Conservation (phyloP, 2,888 invertebrate genomes). For the Macrophya alboannulata region DNA sequence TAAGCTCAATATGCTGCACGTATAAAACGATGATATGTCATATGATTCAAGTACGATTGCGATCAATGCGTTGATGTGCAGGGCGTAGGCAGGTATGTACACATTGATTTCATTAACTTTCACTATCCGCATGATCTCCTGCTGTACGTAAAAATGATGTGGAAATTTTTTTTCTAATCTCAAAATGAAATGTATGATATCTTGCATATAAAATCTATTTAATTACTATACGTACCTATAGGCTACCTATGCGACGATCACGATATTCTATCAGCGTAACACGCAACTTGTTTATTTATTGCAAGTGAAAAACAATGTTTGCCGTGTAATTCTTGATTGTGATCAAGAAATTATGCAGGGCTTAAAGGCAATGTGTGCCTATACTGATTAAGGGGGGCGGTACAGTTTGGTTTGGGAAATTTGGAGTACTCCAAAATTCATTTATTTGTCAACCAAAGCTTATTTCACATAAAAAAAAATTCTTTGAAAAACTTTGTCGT, state of each 20-base stretch:
- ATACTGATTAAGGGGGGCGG: no score
- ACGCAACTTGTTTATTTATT: background rate
- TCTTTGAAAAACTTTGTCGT: no score
- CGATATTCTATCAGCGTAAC: background rate
- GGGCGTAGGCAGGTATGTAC: background rate
- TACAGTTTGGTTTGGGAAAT: no score
- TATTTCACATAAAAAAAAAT: no score
- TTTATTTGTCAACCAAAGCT: no score
- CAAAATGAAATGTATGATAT: constrained; percentile 22
- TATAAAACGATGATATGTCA: background rate
- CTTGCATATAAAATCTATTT: background rate
- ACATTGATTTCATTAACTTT: constrained; percentile 14
- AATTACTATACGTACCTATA: background rate
- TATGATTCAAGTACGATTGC: background rate
- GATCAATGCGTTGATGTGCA: background rate
- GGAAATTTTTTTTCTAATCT: background rate
- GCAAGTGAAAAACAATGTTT: constrained; percentile 33
- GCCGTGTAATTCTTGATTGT: background rate
- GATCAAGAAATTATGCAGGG: background rate
- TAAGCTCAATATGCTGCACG: background rate
- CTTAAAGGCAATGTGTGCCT: background rate
- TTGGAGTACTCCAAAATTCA: no score
- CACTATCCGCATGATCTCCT: background rate
- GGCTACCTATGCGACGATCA: background rate
- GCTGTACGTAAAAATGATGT: background rate